Percentiles rank a stretch among this genome's conserved stretches.
Evolutionary conservation across 2,797 vertebrate species (phyloP).

Genomic region (Melanotaenia boesemani): DNA sequence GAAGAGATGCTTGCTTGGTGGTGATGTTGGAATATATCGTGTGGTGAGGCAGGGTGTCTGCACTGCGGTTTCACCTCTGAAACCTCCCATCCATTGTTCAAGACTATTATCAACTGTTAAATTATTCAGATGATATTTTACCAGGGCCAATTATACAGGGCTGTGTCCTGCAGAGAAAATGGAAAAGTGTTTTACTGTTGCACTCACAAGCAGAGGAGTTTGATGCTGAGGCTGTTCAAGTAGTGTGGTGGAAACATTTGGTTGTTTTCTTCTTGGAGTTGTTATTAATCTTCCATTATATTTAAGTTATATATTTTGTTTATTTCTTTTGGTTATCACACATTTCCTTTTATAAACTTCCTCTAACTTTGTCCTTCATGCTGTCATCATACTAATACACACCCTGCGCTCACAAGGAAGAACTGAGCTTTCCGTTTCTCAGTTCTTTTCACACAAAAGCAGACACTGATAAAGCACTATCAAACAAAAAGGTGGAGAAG

Average conservation of each 20-base stretch:
- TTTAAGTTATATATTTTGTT: constrained; percentile 20
- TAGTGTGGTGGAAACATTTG: constrained; percentile 46
- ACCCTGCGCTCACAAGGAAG: not conserved
- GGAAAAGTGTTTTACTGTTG: constrained; percentile 79
- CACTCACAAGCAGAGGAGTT: constrained; percentile 69
- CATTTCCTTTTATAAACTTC: constrained; percentile 19
- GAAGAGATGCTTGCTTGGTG: constrained; percentile 55
- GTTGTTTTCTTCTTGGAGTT: constrained; percentile 40
- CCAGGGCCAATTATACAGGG: constrained; percentile 82
- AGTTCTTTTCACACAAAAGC: constrained; percentile 9
- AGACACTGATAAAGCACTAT: not conserved
- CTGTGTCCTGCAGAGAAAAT: constrained; percentile 79
- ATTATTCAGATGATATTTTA: constrained; percentile 88
- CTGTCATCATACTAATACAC: not conserved
- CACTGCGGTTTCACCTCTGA: constrained; percentile 84
- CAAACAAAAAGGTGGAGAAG: constrained; percentile 4
- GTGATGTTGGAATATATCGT: constrained; percentile 72
- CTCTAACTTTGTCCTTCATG: constrained; percentile 11
- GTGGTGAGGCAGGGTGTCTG: constrained; percentile 78
- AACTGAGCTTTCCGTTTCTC: not conserved
- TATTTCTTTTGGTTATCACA: constrained; percentile 19
- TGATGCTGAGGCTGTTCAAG: constrained; percentile 71
- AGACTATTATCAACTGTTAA: constrained; percentile 83
- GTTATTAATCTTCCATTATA: constrained; percentile 28
- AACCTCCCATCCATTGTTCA: constrained; percentile 82